Evolutionary conservation across 2,113 vertebrate species (phyloP).

Genomic region (Plotosus lineatus): DNA sequence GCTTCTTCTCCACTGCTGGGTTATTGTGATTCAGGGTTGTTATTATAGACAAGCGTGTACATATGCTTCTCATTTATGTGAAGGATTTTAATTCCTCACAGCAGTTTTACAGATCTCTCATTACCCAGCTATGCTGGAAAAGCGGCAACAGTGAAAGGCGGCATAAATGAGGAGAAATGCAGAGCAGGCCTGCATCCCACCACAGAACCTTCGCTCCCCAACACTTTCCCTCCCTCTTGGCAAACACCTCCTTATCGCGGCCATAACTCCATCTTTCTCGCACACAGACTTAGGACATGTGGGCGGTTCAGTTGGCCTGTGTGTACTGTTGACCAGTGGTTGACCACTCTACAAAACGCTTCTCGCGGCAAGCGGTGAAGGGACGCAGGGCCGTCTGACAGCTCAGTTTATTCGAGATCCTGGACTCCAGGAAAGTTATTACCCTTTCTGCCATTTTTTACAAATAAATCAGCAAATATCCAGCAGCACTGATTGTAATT

Average conservation of each 20-base stretch:
- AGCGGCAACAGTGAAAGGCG: slow-evolving; percentile 41
- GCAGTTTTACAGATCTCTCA: slow-evolving; percentile 82
- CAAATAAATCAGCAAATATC: slow-evolving; percentile 51
- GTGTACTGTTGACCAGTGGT: slow-evolving; percentile 15
- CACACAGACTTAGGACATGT: slow-evolving; percentile 11
- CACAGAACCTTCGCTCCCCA: slow-evolving; percentile 43
- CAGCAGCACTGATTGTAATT: slow-evolving; percentile 32
- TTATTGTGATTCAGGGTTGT: slow-evolving; percentile 79
- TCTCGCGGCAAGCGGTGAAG: slow-evolving; percentile 30
- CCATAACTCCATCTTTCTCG: slow-evolving; percentile 11
- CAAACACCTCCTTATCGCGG: slow-evolving; percentile 6
- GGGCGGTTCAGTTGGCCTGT: slow-evolving; percentile 8
- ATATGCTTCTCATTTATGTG: slow-evolving; percentile 78
- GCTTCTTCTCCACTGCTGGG: slow-evolving; percentile 65
- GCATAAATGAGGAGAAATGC: slow-evolving; percentile 47
- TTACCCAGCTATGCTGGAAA: slow-evolving; percentile 66
- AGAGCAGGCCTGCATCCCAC: slow-evolving; percentile 41
- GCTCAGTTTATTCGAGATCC: slow-evolving; percentile 47
- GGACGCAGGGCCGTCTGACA: slow-evolving; percentile 29
- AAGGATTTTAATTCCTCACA: slow-evolving; percentile 67
- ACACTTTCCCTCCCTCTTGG: slow-evolving; percentile 16
- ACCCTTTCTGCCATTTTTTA: slow-evolving; percentile 50
- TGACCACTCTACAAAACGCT: slow-evolving; percentile 29
- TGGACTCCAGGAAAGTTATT: slow-evolving; percentile 49
- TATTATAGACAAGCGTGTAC: slow-evolving; percentile 83